Base-by-base conservation (phyloP, 2,888 invertebrate genomes). In the Pristionchus arcanus region DNA sequence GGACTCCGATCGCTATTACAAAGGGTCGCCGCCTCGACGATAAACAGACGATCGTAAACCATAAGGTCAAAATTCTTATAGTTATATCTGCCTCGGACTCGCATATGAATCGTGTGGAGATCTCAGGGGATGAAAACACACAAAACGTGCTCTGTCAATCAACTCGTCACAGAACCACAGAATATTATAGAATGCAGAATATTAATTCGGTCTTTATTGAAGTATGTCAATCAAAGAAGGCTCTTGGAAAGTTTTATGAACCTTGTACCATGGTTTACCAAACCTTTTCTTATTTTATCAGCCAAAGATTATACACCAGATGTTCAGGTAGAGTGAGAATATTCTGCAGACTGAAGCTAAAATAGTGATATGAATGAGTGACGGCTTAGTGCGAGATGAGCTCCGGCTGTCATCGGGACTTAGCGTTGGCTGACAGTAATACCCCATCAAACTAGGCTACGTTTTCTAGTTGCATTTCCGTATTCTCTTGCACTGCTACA, bases 41-140 rank as follows among this genome's bases (percentile, higher is more conserved):
- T 81, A 81, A 81, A 81, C 81, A 81, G 81, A 81, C 81, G 81
- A 49, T 81, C 49, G 37, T 81, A 81, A 81, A 81, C 81, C 81
- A 81, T 81, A 81, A 81, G 81, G 81, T 81, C 81, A 81, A 81
- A 81, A 81, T 81, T 81, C 81, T 81, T 81, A 81, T 81, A 81
- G 81, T 81, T 81, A 74, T 74, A 74, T 13, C 42, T 49, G 42
- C 42, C 42, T 49, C 42, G 42, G 42, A 49, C 42, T 49, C 42
- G 42, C 11, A 49, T 49, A 49, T 49, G 42, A 42, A 25, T 63
- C 63, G 63, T 25, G 19, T 59, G 19, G 59, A 13, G 59, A n/a
- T 63, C 63, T 63, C 4, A 63, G 63, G 63, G 63, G 63, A n/a
- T 21, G 63, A 63, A 63, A 63, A 7, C 21, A 53, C 49, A 7